Base-by-base conservation (phyloP, 2,113 vertebrate genomes). In the Brachirus orientalis region DNA sequence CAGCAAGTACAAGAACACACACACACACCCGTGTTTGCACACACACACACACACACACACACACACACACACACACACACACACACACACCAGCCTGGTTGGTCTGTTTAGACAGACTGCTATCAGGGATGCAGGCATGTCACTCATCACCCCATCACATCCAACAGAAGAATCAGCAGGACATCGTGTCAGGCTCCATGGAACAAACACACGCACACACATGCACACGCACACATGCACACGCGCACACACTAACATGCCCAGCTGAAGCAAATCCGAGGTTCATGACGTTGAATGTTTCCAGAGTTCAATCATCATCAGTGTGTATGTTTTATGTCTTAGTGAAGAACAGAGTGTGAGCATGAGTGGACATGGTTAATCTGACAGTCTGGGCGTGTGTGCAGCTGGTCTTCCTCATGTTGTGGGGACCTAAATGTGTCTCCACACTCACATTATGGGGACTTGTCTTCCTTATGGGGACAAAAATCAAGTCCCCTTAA, bases 101-200 rank as follows among this genome's bases (percentile, higher is more conserved):
- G 84, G 79, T 89, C 69, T 78, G 56, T 69, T 71, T 72, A 82
- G 82, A 78, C 68, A 77, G 76, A 69, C 57, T 82, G 73, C 74
- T 71, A 75, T 75, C 84, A 69, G 74, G 45, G 60, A 82, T 62
- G 82, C 71, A 69, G 78, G 79, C 83, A 64, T 77, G 87, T 84
- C 89, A 87, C 75, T 88, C 84, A 75, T 65, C 87, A 79, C 72
- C 72, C 56, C 67, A 51, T 75, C 77, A 63, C 83, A 77, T 79
- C 79, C 82, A 82, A 79, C 69, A 77, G 69, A 74, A 74, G 69
- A 79, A 77, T 72, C 85, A 86, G 84, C 80, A 68, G 84, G 80
- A 82, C 79, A 50, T 66, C 40, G 3, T 74, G 76, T 80, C 77
- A 67, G 58, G 69, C 62, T 73, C 46, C 50, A 16, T 53, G 64